These are phyloP conservation scores for Paratilapia polleni DNA, from an alignment of 2,113 vertebrate genomes.

Conservation along the genomic window DNA sequence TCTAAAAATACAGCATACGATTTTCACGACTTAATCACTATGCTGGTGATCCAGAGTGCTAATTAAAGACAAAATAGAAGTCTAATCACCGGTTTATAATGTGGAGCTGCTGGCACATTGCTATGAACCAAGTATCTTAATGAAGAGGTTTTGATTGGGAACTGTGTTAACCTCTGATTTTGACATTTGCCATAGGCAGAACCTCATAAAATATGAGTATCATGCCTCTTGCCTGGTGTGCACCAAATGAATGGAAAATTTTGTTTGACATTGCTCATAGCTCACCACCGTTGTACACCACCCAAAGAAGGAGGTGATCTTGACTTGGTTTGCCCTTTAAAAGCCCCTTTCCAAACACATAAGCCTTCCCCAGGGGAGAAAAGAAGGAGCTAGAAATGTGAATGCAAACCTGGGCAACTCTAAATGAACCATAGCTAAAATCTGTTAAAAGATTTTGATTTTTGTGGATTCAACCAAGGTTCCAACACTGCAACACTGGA, in stretches of 20 bases:
- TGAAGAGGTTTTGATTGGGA: not conserved
- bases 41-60: not conserved
- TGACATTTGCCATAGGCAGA: not conserved
- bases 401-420: not conserved
- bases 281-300: not conserved
- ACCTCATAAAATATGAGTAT: not conserved
- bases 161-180: not conserved
- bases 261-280: not conserved
- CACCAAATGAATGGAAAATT: not conserved
- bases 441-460: not conserved
- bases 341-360: not conserved
- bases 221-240: not conserved
- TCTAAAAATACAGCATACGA: slow-evolving; percentile 19
- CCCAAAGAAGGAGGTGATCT: not conserved
- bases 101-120: not conserved
- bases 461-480: not conserved
- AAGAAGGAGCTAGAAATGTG: not conserved
- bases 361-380: not conserved
- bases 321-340: not conserved
- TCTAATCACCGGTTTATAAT: not conserved
- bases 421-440: not conserved
- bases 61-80: not conserved
- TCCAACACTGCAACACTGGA: not conserved
- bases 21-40: not conserved
- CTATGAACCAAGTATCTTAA: not conserved